Percentiles rank a stretch among this genome's conserved stretches.
Conservation (phyloP, 2,888 invertebrate species). For the Leptogaster cylindrica region DNA sequence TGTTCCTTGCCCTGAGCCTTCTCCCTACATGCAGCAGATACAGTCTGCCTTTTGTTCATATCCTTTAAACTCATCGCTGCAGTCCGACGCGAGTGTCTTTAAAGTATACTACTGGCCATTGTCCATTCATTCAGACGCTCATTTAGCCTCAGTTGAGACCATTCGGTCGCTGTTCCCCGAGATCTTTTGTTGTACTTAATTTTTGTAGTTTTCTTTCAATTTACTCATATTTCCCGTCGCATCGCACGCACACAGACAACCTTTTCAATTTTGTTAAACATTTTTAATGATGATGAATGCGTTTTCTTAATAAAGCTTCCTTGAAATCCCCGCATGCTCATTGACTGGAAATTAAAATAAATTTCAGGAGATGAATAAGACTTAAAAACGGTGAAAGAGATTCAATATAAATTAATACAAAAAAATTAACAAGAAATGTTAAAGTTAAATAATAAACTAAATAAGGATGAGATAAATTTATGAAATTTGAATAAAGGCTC, state of each 20-base stretch:
- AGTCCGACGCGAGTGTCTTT: not conserved
- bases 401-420: too few relatives aligned
- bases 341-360: conserved; percentile 9
- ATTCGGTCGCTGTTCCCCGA: not conserved
- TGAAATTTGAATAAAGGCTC: conserved; percentile 19
- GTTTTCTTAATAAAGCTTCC: not conserved
- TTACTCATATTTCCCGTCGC: conserved; percentile 21
- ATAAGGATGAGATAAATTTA: conserved; percentile 4
- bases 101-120: conserved; percentile 5
- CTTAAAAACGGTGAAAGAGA: not conserved
- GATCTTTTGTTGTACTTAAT: conserved; percentile 15
- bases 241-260: too few relatives aligned
- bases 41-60: not conserved
- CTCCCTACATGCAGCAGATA: not conserved
- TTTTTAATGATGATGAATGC: conserved; percentile 11
- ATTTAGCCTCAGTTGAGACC: not conserved
- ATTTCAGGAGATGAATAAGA: conserved; percentile 2
- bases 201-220: conserved; percentile 18
- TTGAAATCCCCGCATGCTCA: not conserved
- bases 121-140: conserved; percentile 4
- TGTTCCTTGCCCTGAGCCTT: too few relatives aligned
- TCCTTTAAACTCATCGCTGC: not conserved
- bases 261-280: conserved; percentile 5
- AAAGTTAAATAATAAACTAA: not conserved
- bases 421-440: too few relatives aligned